phyloP scores from a whole-genome alignment of 1,140 invertebrate species.

The Heliothis subflexa region DNA sequence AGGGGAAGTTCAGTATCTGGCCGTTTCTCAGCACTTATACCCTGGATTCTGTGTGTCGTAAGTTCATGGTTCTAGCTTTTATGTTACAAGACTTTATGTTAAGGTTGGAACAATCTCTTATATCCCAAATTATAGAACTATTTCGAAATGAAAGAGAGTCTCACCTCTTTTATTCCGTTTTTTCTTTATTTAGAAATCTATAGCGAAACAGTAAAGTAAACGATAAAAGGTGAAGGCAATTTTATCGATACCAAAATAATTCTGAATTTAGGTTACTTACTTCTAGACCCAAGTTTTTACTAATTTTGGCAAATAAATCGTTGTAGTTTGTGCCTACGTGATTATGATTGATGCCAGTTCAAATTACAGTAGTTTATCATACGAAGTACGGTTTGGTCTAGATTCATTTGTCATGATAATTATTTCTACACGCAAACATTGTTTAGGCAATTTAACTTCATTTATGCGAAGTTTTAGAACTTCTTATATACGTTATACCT shows the following conservation, averaged over 20 bases:
- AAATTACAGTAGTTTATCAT: constrained; percentile 31
- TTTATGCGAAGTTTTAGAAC: constrained; percentile 10
- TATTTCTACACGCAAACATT: constrained; percentile 15
- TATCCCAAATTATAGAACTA: too few relatives aligned
- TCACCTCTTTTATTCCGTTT: too few relatives aligned
- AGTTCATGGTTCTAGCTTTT: constrained; percentile 46
- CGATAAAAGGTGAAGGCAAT: too few relatives aligned
- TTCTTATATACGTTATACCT: background rate
- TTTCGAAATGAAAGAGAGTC: too few relatives aligned
- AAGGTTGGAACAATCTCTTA: too few relatives aligned
- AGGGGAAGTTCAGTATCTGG: constrained; percentile 62
- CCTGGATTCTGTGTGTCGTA: constrained; percentile 76
- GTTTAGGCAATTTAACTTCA: constrained; percentile 12
- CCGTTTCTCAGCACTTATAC: constrained; percentile 70
- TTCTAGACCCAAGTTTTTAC: background rate
- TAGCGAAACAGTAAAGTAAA: too few relatives aligned
- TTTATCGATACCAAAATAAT: background rate
- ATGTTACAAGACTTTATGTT: background rate
- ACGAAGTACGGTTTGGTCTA: background rate
- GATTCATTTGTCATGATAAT: constrained; percentile 33
- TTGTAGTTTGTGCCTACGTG: constrained; percentile 21
- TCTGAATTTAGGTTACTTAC: background rate
- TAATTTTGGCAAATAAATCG: constrained; percentile 33
- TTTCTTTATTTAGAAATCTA: too few relatives aligned
- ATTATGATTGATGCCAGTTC: constrained; percentile 26